Evolutionary conservation across 2,113 vertebrate species (phyloP).

Genomic region (Pimephales promelas): DNA sequence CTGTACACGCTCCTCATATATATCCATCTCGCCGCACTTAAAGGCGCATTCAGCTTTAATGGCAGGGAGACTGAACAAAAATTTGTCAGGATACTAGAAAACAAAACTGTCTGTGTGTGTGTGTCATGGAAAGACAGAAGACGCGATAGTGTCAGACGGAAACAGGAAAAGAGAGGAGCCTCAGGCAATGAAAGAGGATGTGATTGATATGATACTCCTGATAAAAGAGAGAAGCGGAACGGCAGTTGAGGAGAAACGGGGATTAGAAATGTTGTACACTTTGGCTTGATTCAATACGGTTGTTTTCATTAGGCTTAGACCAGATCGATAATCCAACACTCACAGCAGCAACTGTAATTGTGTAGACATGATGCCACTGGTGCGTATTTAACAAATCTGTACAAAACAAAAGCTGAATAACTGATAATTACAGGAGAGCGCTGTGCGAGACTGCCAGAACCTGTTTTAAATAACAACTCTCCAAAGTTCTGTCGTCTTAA

Average conservation of each 20-base stretch:
- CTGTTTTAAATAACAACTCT: too few species aligned
- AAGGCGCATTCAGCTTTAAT: conserved; percentile 51
- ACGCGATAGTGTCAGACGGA: conserved; percentile 27
- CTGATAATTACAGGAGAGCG: neutral
- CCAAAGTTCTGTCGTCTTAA: neutral
- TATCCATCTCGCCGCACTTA: conserved; percentile 45
- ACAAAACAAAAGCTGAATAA: neutral
- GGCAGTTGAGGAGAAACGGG: neutral
- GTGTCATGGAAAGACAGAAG: conserved; percentile 17
- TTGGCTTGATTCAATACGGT: conserved; percentile 48
- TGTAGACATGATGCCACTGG: conserved; percentile 44
- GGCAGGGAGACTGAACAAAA: conserved; percentile 33
- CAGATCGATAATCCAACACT: conserved; percentile 55
- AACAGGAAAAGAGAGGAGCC: neutral
- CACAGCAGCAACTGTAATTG: conserved; percentile 37
- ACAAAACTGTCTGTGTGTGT: neutral
- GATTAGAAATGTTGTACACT: neutral
- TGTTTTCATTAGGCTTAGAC: conserved; percentile 56
- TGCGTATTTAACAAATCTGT: neutral
- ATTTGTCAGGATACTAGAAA: conserved; percentile 41
- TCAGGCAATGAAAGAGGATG: conserved; percentile 17
- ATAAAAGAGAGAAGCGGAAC: conserved; percentile 2
- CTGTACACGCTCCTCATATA: conserved; percentile 8
- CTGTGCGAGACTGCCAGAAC: neutral
- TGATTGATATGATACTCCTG: conserved; percentile 30